Evolutionary conservation across 2,113 vertebrate genomes (phyloP).

Genomic region (Ophthalmolycus amberensis): DNA sequence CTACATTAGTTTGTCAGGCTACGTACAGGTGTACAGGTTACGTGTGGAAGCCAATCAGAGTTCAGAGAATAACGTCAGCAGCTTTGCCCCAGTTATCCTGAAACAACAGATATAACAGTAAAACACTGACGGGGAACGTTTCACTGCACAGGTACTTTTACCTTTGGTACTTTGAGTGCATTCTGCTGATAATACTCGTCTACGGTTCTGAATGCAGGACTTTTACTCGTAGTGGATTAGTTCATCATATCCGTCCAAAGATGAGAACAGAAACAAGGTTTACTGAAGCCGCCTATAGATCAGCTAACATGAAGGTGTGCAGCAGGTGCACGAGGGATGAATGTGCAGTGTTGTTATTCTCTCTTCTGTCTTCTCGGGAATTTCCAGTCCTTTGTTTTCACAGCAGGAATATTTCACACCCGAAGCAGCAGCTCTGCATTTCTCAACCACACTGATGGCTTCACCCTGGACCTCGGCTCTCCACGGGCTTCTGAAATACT

Average conservation of each 20-base stretch:
- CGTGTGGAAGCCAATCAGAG: background rate
- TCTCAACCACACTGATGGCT: slow-evolving; percentile 13
- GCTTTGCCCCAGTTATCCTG: too few species aligned
- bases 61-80: background rate
- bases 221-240: too few species aligned
- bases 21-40: background rate
- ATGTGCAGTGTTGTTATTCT: background rate
- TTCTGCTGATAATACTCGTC: too few species aligned
- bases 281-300: too few species aligned
- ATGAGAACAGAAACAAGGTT: background rate
- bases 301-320: background rate
- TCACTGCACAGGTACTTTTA: too few species aligned
- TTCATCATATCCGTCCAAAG: too few species aligned
- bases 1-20: background rate
- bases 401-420: slow-evolving; percentile 25
- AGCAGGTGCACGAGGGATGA: slow-evolving; percentile 30
- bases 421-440: slow-evolving; percentile 8
- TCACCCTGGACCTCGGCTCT: background rate
- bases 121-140: too few species aligned
- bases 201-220: too few species aligned
- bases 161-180: too few species aligned
- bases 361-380: slow-evolving; percentile 5
- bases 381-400: slow-evolving; percentile 11
- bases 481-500: slow-evolving; percentile 22
- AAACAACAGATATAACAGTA: too few species aligned